Evolutionary conservation across 2,113 vertebrate genomes (phyloP).

Genomic region (Noctilio leporinus): DNA sequence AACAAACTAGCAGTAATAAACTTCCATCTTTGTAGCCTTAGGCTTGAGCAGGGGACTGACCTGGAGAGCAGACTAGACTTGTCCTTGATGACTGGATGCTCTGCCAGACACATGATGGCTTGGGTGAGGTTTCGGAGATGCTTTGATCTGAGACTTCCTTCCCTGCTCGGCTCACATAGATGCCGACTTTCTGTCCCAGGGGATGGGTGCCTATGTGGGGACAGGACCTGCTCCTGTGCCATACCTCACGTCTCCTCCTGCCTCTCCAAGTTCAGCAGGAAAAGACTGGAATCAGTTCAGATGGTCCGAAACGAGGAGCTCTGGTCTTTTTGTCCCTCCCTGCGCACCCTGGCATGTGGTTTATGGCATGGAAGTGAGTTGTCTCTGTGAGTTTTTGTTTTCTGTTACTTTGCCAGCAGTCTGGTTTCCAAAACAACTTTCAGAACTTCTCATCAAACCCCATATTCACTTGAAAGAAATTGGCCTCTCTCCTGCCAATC

Average conservation of each 20-base stretch:
- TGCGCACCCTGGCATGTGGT: not conserved
- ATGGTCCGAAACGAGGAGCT: not conserved
- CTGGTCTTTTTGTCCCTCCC: not conserved
- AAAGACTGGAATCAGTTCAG: not conserved
- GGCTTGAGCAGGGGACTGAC: not conserved
- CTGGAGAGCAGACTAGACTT: not conserved
- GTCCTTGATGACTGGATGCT: not conserved
- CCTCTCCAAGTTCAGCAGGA: not conserved
- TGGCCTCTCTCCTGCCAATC: not conserved
- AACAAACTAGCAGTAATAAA: not conserved
- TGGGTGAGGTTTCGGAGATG: not conserved
- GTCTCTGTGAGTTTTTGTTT: not conserved
- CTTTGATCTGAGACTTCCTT: not conserved
- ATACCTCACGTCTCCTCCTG: not conserved
- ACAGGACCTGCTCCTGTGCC: not conserved
- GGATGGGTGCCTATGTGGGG: not conserved
- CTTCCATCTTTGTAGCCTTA: not conserved
- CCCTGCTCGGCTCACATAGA: not conserved
- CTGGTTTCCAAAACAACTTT: constrained; percentile 24
- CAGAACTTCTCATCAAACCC: not conserved
- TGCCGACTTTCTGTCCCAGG: not conserved
- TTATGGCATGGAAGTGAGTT: not conserved
- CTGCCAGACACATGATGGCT: not conserved
- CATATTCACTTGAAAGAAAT: not conserved
- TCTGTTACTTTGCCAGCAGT: not conserved